Conservation (phyloP, 2,797 vertebrate genomes). For the Pterois miles region DNA sequence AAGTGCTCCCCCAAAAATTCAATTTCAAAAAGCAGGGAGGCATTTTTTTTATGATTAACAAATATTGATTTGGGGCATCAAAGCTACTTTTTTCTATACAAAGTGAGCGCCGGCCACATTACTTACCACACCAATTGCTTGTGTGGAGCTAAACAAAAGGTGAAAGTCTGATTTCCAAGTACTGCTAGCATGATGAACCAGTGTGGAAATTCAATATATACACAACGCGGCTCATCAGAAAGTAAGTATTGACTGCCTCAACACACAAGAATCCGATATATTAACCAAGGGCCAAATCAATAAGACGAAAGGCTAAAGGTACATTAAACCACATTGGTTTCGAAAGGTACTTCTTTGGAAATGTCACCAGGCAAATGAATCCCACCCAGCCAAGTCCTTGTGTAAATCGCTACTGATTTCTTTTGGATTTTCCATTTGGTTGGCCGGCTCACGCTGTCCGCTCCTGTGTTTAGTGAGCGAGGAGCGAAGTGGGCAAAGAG, state of each 20-base stretch:
- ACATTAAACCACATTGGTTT: slow-evolving; percentile 73
- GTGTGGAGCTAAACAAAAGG: slow-evolving; percentile 52
- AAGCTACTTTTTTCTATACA: slow-evolving; percentile 61
- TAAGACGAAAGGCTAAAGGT: slow-evolving; percentile 79
- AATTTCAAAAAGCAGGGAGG: slow-evolving; percentile 72
- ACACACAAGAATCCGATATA: slow-evolving; percentile 70
- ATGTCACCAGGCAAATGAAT: slow-evolving; percentile 81
- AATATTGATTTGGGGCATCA: slow-evolving; percentile 80
- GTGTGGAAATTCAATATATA: slow-evolving; percentile 78
- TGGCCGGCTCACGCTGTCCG: slow-evolving; percentile 18
- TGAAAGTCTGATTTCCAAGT: slow-evolving; percentile 70
- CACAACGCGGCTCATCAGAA: slow-evolving; percentile 70
- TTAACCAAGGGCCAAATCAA: slow-evolving; percentile 78
- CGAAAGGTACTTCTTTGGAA: slow-evolving; percentile 72
- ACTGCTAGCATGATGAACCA: slow-evolving; percentile 68
- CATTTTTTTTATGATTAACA: slow-evolving; percentile 77
- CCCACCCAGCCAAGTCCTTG: slow-evolving; percentile 58
- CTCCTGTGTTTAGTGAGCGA: slow-evolving; percentile 54
- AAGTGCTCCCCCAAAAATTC: slow-evolving; percentile 67
- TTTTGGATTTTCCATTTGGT: slow-evolving; percentile 72
- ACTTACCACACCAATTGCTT: slow-evolving; percentile 49
- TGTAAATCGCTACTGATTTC: slow-evolving; percentile 70
- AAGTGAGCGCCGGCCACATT: slow-evolving; percentile 60
- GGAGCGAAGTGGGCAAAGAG: slow-evolving; percentile 29
- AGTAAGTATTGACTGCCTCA: slow-evolving; percentile 69